Conservation (phyloP, 2,113 vertebrate genomes). For the Cercocebus atys region DNA sequence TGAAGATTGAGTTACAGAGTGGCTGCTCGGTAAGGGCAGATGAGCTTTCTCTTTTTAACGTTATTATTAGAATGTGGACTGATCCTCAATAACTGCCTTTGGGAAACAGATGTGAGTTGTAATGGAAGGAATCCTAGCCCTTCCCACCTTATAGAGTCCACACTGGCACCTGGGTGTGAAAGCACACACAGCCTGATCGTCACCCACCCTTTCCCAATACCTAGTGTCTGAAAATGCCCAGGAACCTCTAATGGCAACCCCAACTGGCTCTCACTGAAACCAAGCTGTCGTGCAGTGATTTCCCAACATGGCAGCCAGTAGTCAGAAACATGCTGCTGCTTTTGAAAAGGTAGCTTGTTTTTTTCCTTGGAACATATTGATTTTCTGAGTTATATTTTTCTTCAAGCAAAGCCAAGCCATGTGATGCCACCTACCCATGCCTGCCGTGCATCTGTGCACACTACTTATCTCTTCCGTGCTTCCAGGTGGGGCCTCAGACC, state of each 20-base stretch:
- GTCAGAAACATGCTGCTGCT: neutral
- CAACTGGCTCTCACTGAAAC: neutral
- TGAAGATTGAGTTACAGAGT: neutral
- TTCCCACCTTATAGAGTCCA: neutral
- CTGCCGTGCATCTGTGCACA: rapidly evolving
- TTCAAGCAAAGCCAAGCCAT: neutral
- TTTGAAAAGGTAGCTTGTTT: neutral
- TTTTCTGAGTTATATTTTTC: neutral
- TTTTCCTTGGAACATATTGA: neutral
- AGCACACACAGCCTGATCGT: neutral
- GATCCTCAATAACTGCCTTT: neutral
- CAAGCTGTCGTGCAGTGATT: neutral
- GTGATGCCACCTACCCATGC: no score
- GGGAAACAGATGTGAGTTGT: neutral
- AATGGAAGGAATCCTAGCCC: neutral
- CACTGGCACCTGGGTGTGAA: neutral
- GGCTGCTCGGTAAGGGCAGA: no score
- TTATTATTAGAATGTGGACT: neutral
- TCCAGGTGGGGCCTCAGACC: neutral
- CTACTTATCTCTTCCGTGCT: neutral
- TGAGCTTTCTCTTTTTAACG: neutral
- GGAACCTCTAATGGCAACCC: neutral
- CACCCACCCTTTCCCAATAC: rapidly evolving
- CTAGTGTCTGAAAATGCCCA: neutral
- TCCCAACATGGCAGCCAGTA: neutral